Evolutionary conservation across 2,113 vertebrate species (phyloP), one percentile per base, ranked within the genome.

Genomic region (Halichoerus grypus): DNA sequence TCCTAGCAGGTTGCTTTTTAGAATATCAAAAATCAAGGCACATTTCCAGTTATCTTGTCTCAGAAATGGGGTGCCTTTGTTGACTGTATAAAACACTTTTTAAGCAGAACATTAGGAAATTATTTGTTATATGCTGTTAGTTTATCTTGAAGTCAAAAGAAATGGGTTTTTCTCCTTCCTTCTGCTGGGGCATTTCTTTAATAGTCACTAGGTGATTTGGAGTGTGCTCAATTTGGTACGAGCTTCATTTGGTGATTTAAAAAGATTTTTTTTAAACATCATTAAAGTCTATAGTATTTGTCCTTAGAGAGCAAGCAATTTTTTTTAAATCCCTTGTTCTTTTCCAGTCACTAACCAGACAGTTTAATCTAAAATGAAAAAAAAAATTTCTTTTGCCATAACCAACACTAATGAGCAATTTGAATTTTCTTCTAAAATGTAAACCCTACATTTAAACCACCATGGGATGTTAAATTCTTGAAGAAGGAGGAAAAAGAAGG

Each of bases 291-390:
- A 21, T 33, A 82, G 3, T 79, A 72, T 87, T 96, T 95, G 49
- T 80, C 13, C 31, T 92, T 87, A 74, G 79, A 83, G 13, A 86
- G 28, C 13, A 95, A 16, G 72, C 42, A 16, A 28, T 28, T 49
- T 49, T 31, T 5, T 24, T 33, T 22, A 42, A 65, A 46, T 26
- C 24, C 4, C 28, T 81, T 18, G 46, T 28, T 82, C 39, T 51
- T 16, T 57, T 53, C 39, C 4, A 76, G 53, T 90, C 61, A 89
- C 39, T 79, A 89, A 82, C 53, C 87, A 80, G n/a, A 88, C 8
- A 86, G 39, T 72, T 97, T 96, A 91, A 84, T 90, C 24, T 90
- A 90, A 85, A 93, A 80, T 53, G 26, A 65, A 95, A 67, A 61
- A 49, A n/a, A 83, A 21, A 42, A 9, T 61, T 42, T 46, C 46